Conservation (phyloP, 2,888 invertebrate species). For the Dryobotodes eremita region DNA sequence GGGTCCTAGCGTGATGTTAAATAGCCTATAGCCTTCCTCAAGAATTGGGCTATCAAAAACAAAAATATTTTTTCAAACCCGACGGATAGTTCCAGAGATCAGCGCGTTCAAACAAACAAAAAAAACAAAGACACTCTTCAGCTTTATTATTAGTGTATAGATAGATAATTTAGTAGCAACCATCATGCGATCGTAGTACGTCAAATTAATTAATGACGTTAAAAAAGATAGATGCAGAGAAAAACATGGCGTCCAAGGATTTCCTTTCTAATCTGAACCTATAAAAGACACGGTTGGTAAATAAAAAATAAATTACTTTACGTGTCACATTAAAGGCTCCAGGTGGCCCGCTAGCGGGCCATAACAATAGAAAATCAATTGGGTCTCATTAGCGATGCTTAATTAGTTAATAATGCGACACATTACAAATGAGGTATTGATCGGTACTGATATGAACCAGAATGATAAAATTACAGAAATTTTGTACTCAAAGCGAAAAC, state of each 20-base stretch:
- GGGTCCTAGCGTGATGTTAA: no score
- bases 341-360: no score
- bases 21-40: no score
- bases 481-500: conserved; percentile 3
- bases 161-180: conserved; percentile 17
- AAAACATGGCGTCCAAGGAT: conserved; percentile 5
- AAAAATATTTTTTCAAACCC: no score
- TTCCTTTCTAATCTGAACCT: not conserved
- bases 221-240: conserved; percentile 17
- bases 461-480: conserved; percentile 34
- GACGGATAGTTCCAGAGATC: no score
- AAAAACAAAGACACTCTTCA: no score
- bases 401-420: conserved; percentile 9
- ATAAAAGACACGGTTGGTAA: not conserved
- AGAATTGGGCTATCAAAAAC: no score
- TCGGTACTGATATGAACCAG: conserved; percentile 29
- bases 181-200: conserved; percentile 31
- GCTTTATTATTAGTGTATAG: no score
- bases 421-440: conserved; percentile 24
- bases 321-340: not conserved
- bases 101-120: no score
- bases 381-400: no score
- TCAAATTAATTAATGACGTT: conserved; percentile 1
- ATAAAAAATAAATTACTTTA: conserved; percentile 6
- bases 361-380: no score